phyloP scores from a whole-genome alignment of 37 sponge, comb jelly and placozoan species.

The Agelas oroides region DNA sequence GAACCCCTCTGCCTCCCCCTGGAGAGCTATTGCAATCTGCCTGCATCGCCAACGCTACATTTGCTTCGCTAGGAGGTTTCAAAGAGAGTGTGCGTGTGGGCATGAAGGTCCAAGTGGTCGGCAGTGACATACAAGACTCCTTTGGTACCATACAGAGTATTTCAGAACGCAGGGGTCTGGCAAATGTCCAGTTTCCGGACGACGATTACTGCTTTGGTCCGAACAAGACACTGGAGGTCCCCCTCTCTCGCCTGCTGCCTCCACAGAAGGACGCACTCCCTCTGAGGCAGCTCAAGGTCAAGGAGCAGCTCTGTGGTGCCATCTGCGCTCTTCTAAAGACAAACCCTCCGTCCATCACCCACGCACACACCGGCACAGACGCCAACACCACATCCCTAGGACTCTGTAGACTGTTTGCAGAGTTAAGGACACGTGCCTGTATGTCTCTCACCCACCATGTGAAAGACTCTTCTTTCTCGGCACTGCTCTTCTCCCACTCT shows the following conservation, averaged over 20 bases:
- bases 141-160: slow-evolving; percentile 70
- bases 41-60: slow-evolving; percentile 83
- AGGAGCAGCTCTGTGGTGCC: slow-evolving; percentile 46
- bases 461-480: slow-evolving; percentile 32
- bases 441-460: slow-evolving; percentile 53
- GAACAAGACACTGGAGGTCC: slow-evolving; percentile 71
- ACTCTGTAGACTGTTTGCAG: slow-evolving; percentile 75
- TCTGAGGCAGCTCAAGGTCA: slow-evolving; percentile 53
- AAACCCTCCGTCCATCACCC: slow-evolving; percentile 30
- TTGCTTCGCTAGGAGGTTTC: slow-evolving; percentile 96
- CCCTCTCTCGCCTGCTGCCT: slow-evolving; percentile 67
- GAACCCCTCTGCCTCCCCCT: slow-evolving; percentile 39
- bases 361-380: slow-evolving; percentile 55
- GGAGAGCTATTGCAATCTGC: slow-evolving; percentile 61
- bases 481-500: slow-evolving; percentile 14
- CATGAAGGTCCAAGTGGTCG: slow-evolving; percentile 72
- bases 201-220: slow-evolving; percentile 62
- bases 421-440: slow-evolving; percentile 69
- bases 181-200: slow-evolving; percentile 70
- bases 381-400: slow-evolving; percentile 63
- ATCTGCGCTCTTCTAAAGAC: slow-evolving; percentile 47
- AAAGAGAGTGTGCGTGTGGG: slow-evolving; percentile 85
- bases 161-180: slow-evolving; percentile 76
- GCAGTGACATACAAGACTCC: slow-evolving; percentile 61
- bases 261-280: slow-evolving; percentile 67